Evolutionary conservation across 2,113 vertebrate genomes (phyloP), one percentile per base, ranked within the genome.

Genomic region (Excalfactoria chinensis): DNA sequence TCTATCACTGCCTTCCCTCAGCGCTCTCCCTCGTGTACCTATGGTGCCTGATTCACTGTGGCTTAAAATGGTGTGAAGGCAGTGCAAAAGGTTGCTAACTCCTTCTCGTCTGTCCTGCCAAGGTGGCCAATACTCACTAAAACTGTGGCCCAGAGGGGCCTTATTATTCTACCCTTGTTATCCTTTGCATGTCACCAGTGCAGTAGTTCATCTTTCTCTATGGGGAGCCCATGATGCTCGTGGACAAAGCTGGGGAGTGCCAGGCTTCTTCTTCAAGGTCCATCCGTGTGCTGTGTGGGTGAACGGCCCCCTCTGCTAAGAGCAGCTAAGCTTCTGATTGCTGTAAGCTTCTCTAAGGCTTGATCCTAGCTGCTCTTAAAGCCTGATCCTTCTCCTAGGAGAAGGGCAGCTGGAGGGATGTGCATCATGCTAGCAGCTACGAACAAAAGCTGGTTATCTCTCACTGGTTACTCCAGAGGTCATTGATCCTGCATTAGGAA

Each of bases 391-490:
- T 81, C 74, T 72, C 74, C 68, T 67, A 76, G 69, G 75, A 93
- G 75, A 94, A 95, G 82, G 56, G 72, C 82, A 88, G 49, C 87
- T 91, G 75, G 46, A 89, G 68, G 59, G 28, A n/a, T 79, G 56
- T 43, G 73, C 75, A 67, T 83, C 71, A 79, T 22, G 62, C 87
- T 93, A 93, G 46, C 51, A 83, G 88, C 46, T 64, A 71, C 75
- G 72, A 91, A 93, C 85, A 93, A 93, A 95, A 95, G 83, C 83
- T 94, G 72, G 79, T 89, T 94, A 80, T 94, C 83, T 91, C 75
- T 94, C 79, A 68, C 15, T 30, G 28, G 58, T 80, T 93, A 56
- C 58, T 76, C 64, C 25, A 62, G 85, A 89, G 85, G 84, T 92
- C 85, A 58, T 37, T 71, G 82, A 94, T 90, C 69, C 40, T 56